Evolutionary conservation across 2,888 invertebrate genomes (phyloP), one percentile per base, ranked within the genome.

Genomic region (Coelogynopora nodosa): DNA sequence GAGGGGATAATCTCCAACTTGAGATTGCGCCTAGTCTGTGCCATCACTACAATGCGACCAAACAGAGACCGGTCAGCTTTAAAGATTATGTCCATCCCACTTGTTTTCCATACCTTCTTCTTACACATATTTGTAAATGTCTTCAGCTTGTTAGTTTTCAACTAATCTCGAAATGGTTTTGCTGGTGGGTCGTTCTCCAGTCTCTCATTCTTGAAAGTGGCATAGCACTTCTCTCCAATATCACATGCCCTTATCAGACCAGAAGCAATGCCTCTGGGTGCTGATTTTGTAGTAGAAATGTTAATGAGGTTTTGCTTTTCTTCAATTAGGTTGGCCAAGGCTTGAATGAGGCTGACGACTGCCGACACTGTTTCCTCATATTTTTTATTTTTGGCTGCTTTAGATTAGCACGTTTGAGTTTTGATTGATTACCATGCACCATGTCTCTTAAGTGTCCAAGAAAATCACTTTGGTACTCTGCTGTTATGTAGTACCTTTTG

Each of bases 131-230:
- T 30, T 74, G 5, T 74, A 82, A 88, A 88, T 30, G 88, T 88
- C 26, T 89, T 88, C 82, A 89, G 74, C n/a, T 87, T 85, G 0
- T 87, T 85, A 31, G 67, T 88, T 67, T 88, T 85, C 80, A 88
- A 30, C n/a, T 86, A 81, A 28, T 88, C 88, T 87, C 88, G 87
- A 87, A 88, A 88, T 84, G 85, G 81, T 84, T 87, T n/a, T 74
- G 27, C 67, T 86, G 87, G 80, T 30, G 85, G 84, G 49, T 87
- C 67, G 13, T 31, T 87, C 31, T 87, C 87, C 67, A 88, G 87
- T 28, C 87, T 74, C 30, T 87, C 85, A 23, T 84, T 81, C 82
- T 86, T 88, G 85, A 88, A 88, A 18, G 67, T 86, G 31, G 83
- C 67, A 85, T 88, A 88, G 30, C 81, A 26, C 29, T 87, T 27